A percentile compares a stretch with the other conserved stretches of the same genome.
Conservation (phyloP, 2,113 vertebrate genomes). For the Corynorhinus townsendii region DNA sequence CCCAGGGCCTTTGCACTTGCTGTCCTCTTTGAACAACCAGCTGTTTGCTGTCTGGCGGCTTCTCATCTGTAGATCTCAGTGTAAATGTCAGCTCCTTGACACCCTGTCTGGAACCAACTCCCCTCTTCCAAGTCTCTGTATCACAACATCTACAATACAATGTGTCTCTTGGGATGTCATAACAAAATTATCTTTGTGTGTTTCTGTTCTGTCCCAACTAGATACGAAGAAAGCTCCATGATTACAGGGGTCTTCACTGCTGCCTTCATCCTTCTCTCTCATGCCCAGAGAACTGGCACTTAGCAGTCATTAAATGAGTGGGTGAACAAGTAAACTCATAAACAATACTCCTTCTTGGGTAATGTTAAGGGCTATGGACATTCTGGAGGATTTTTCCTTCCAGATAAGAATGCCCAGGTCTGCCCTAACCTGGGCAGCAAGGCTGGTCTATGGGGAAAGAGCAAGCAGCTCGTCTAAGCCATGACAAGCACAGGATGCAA, state of each 20-base stretch:
- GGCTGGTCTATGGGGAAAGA: not conserved
- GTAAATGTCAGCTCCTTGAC: not conserved
- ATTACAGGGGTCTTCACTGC: not conserved
- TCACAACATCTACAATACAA: not conserved
- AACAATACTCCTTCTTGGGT: not conserved
- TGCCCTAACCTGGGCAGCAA: not conserved
- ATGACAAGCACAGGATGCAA: not conserved
- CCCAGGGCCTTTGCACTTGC: not conserved
- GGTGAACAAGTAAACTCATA: not conserved
- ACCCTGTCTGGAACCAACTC: not conserved
- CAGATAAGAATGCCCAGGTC: not conserved
- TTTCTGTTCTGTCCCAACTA: not conserved
- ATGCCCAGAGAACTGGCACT: not conserved
- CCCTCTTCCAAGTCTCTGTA: not conserved
- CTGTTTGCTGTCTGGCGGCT: not conserved
- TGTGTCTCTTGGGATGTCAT: not conserved
- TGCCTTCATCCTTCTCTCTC: not conserved
- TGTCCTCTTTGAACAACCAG: not conserved
- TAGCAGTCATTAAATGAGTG: not conserved
- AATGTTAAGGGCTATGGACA: not conserved
- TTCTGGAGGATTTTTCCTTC: not conserved
- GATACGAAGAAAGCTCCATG: not conserved
- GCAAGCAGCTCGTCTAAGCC: not conserved
- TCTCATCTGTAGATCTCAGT: not conserved
- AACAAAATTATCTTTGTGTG: not conserved